Evolutionary conservation across 2,888 invertebrate species (phyloP).

Genomic region (Laothoe populi): DNA sequence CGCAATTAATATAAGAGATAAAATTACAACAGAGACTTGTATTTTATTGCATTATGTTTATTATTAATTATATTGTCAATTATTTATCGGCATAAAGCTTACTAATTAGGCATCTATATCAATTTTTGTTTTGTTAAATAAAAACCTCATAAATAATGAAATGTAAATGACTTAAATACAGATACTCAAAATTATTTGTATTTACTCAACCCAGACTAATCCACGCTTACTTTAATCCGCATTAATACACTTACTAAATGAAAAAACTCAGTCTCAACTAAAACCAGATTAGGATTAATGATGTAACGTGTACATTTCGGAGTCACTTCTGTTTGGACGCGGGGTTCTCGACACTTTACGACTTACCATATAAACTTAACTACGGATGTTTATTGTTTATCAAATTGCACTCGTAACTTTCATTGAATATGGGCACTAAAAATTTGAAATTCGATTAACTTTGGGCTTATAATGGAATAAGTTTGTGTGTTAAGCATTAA

Average conservation of each 20-base stretch:
- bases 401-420: slow-evolving; percentile 17
- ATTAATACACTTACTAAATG: slow-evolving; percentile 15
- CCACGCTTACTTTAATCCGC: slow-evolving; percentile 12
- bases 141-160: not conserved
- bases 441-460: slow-evolving; percentile 12
- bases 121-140: not conserved
- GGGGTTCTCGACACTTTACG: slow-evolving; percentile 5
- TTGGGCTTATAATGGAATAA: slow-evolving; percentile 7
- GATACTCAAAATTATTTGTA: slow-evolving; percentile 6
- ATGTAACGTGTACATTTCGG: not conserved
- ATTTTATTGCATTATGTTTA: no score
- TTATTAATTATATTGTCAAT: no score
- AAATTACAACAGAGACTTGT: no score
- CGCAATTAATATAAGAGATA: no score
- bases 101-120: no score
- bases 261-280: slow-evolving; percentile 6
- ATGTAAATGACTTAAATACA: not conserved
- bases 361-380: slow-evolving; percentile 6
- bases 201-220: slow-evolving; percentile 10
- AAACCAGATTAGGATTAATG: slow-evolving; percentile 23
- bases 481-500: not conserved
- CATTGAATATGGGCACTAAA: slow-evolving; percentile 6
- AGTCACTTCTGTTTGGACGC: not conserved
- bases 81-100: no score
- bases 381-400: slow-evolving; percentile 17